A percentile compares a stretch with the other conserved stretches of the same genome.
Evolutionary conservation across 53 echinoderm and acorn worm species (phyloP).

Genomic region (Actinopyga echinites): DNA sequence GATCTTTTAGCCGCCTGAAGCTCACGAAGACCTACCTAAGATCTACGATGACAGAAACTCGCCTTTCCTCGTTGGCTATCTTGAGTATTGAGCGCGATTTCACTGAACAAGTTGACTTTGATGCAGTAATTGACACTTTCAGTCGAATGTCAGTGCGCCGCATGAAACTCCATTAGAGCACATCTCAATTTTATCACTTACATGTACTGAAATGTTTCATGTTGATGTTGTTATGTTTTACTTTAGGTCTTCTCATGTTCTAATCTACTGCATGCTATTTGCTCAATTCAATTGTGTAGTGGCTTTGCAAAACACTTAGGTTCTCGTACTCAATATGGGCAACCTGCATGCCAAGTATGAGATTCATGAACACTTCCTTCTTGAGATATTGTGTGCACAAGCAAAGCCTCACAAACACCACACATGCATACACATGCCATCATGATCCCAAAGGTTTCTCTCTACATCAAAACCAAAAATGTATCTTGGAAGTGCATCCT

Average conservation of each 20-base stretch:
- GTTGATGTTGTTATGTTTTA: background rate
- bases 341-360: no score
- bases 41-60: slow-evolving; percentile 25
- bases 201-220: background rate
- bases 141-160: slow-evolving; percentile 18
- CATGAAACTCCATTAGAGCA: slow-evolving; percentile 1
- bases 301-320: no score
- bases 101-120: slow-evolving; percentile 5
- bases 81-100: slow-evolving; percentile 42
- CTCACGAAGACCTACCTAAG: slow-evolving; percentile 28
- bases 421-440: no score
- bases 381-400: no score
- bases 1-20: slow-evolving; percentile 37
- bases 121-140: slow-evolving; percentile 33
- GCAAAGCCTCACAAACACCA: no score
- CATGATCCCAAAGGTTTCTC: no score
- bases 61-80: slow-evolving; percentile 31
- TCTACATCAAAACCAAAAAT: no score
- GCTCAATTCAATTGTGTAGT: no score
- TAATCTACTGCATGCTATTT: no score
- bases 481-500: no score
- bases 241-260: background rate
- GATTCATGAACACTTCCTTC: no score
- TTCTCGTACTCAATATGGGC: no score
- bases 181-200: background rate